phyloP scores from a whole-genome alignment of 2,113 vertebrate genomes.

The Leptosomus discolor region DNA sequence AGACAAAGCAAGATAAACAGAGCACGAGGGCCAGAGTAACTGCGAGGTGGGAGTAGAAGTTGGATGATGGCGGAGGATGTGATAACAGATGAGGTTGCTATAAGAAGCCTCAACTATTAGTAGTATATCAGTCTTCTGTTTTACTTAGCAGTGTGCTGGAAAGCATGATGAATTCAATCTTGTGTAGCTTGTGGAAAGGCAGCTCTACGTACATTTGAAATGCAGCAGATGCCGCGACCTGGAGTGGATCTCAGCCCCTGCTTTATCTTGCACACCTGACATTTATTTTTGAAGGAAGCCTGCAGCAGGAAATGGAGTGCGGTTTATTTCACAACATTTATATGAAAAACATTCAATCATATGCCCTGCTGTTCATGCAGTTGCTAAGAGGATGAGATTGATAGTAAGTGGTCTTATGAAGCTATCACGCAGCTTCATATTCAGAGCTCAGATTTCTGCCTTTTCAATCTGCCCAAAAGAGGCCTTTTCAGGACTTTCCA shows the following conservation, averaged over 20 bases:
- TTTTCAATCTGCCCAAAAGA: neutral
- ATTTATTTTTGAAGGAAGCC: neutral
- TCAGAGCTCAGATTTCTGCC: constrained; percentile 9
- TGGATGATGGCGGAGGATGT: constrained; percentile 21
- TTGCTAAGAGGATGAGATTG: constrained; percentile 47
- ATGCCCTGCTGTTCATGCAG: constrained; percentile 13
- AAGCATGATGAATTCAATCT: neutral
- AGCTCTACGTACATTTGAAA: neutral
- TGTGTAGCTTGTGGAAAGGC: neutral
- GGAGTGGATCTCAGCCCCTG: neutral
- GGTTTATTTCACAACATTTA: constrained; percentile 13
- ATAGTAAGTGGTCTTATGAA: constrained; percentile 22
- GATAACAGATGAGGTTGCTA: constrained; percentile 56
- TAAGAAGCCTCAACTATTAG: constrained; percentile 50
- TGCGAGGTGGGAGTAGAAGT: constrained; percentile 16
- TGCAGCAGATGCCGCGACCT: neutral
- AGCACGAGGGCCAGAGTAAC: constrained; percentile 33
- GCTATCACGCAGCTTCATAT: constrained; percentile 24
- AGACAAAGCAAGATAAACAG: constrained; percentile 40
- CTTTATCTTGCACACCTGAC: constrained; percentile 38
- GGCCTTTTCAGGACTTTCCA: neutral
- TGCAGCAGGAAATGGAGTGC: neutral
- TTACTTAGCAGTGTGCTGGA: constrained; percentile 25
- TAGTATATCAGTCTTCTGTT: constrained; percentile 43
- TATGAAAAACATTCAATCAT: constrained; percentile 41